Percentiles rank a stretch among this genome's conserved stretches.
phyloP scores from a whole-genome alignment of 2,797 vertebrate genomes.

The Rhodeus uyekii region DNA sequence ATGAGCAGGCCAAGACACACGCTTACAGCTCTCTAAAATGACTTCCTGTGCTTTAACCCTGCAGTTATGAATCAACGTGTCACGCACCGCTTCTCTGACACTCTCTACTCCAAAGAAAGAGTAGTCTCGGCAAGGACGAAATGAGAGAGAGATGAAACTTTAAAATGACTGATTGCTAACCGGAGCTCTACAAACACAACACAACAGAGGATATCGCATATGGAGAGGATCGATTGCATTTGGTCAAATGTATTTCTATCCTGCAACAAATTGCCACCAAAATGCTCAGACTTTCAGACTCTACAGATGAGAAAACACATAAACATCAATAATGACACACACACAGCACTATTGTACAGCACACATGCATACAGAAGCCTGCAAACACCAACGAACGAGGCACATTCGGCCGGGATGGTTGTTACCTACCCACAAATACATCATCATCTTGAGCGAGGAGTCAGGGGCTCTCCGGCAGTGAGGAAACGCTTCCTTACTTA shows the following conservation, averaged over 20 bases:
- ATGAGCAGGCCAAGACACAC: slow-evolving; percentile 50
- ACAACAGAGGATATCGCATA: background rate
- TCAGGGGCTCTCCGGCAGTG: slow-evolving; percentile 77
- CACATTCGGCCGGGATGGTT: slow-evolving; percentile 62
- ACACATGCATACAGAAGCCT: background rate
- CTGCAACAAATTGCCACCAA: background rate
- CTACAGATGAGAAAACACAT: slow-evolving; percentile 17
- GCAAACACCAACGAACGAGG: background rate
- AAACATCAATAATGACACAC: slow-evolving; percentile 12
- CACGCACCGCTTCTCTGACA: slow-evolving; percentile 39
- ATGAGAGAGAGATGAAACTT: slow-evolving; percentile 25
- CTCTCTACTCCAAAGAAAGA: slow-evolving; percentile 17
- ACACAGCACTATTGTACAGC: slow-evolving; percentile 4
- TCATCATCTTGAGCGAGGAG: slow-evolving; percentile 87
- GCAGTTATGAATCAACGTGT: slow-evolving; percentile 55
- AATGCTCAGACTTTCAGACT: slow-evolving; percentile 9
- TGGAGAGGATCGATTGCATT: slow-evolving; percentile 2
- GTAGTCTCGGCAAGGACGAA: slow-evolving; percentile 18
- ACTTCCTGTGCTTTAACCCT: slow-evolving; percentile 50
- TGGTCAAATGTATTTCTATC: slow-evolving; percentile 3
- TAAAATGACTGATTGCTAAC: slow-evolving; percentile 14
- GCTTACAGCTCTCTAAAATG: slow-evolving; percentile 47
- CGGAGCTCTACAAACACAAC: background rate
- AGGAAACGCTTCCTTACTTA: slow-evolving; percentile 82
- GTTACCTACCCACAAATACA: slow-evolving; percentile 90